These are phyloP conservation scores for Charaxes varanes DNA, from an alignment of 1,140 invertebrate genomes.

Conservation along the genomic window DNA sequence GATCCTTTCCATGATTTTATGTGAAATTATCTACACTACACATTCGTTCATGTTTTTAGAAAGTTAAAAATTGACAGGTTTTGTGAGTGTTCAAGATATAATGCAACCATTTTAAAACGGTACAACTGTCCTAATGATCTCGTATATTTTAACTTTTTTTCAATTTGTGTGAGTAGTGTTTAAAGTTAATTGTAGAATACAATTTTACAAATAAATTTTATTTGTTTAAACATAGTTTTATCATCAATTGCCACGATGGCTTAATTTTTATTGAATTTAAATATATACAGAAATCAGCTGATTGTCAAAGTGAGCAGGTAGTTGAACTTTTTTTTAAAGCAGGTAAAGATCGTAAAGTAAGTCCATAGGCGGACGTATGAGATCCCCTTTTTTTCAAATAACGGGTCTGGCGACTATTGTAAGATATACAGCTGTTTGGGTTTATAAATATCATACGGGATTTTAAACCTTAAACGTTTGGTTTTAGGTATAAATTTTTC, in stretches of 20 bases:
- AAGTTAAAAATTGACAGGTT: constrained; percentile 36
- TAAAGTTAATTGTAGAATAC: too few species aligned
- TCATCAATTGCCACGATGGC: too few species aligned
- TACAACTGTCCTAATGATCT: background rate
- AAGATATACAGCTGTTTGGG: constrained; percentile 18
- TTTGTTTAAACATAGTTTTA: too few species aligned
- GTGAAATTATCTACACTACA: constrained; percentile 1
- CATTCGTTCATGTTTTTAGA: constrained; percentile 32
- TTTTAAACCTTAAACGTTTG: constrained; percentile 7
- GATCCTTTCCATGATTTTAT: too few species aligned
- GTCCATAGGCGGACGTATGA: background rate
- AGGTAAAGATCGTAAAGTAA: constrained; percentile 6
- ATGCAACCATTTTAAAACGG: constrained; percentile 28
- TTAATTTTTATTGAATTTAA: too few species aligned
- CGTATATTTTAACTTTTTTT: background rate
- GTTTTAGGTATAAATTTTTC: constrained; percentile 2
- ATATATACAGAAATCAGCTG: too few species aligned
- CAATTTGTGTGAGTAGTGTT: constrained; percentile 2
- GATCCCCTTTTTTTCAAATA: constrained; percentile 13
- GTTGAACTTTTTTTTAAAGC: constrained; percentile 7
- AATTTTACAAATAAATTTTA: too few species aligned
- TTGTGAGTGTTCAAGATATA: constrained; percentile 19
- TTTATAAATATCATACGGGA: constrained; percentile 6
- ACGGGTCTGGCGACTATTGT: constrained; percentile 19
- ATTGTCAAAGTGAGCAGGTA: constrained; percentile 7